A percentile compares a stretch with the other conserved stretches of the same genome.
These are phyloP conservation scores for Toxonevra muliebris DNA, from an alignment of 2,888 invertebrate species.

Conservation along the genomic window DNA sequence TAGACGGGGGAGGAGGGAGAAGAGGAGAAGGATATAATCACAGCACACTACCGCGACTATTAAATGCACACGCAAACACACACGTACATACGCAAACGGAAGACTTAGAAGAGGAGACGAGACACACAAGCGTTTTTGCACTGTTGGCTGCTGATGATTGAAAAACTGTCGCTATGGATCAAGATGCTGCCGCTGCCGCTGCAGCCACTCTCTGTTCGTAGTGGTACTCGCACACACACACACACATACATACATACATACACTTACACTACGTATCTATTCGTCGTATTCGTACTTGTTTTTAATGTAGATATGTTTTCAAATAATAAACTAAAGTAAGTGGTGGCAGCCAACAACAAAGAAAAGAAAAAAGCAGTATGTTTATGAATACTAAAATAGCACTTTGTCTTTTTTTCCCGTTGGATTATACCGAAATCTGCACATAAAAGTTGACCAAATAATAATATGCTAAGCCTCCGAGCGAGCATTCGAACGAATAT, in stretches of 20 bases:
- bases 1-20: no score
- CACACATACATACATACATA: conserved; percentile 4
- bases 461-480: neutral
- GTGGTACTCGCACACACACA: conserved; percentile 11
- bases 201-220: conserved; percentile 18
- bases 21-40: neutral
- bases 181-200: neutral
- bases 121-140: no score
- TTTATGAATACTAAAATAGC: neutral
- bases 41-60: neutral
- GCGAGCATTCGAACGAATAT: neutral
- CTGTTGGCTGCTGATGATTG: no score
- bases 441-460: neutral
- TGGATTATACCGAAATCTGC: no score
- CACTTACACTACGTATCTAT: neutral
- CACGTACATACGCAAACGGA: no score
- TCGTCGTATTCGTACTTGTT: neutral
- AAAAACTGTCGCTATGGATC: no score
- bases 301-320: neutral
- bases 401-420: no score
- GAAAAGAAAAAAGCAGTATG: conserved; percentile 14
- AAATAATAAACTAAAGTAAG: neutral
- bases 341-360: neutral
- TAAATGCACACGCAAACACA: no score
- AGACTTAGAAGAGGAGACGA: no score